Evolutionary conservation across 2,113 vertebrate species (phyloP), one percentile per base, ranked within the genome.

Genomic region (Trogon surrucura): DNA sequence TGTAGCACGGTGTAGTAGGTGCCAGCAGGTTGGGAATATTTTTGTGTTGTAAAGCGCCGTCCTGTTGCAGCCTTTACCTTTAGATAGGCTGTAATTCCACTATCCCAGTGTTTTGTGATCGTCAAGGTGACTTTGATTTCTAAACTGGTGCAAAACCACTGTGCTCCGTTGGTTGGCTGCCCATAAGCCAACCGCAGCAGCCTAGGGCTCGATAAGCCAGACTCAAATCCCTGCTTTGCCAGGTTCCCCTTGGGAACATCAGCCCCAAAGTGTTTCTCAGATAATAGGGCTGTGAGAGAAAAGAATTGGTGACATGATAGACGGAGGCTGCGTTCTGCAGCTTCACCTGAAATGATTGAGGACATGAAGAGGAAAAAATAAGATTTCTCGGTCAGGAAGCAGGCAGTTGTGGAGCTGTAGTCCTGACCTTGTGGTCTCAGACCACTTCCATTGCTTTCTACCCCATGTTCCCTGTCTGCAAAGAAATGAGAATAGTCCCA

Each of bases 51-150:
- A 65, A 23, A 85, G 29, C 25, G 6, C 32, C 48, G 38, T 71
- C 51, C 60, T 50, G 3, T 6, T 34, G n/a, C 18, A 70, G 25
- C 36, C 61, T 51, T 66, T 60, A 16, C 29, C n/a, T 30, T 10
- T 23, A 61, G 41, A 34, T 21, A 32, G 65, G 48, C 38, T 85
- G 38, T 34, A 17, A 54, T 57, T 41, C 26, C 83, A 77, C 26
- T 13, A 34, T 60, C 83, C 32, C 36, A 10, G 45, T 16, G 41
- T 10, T 23, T 13, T 34, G 45, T 44, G 74, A 38, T 65, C 48
- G 21, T 27, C 80, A 85, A 91, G 86, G 75, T 89, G 84, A 91
- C 88, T 80, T 93, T 81, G 85, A 23, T 58, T 70, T 45, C 70
- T 27, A 19, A 78, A 27, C 21, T 15, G 34, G 54, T 34, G 51